Evolutionary conservation across 1,140 invertebrate genomes (phyloP), one percentile per base, ranked within the genome.

Genomic region (Melipona quadrifasciata): DNA sequence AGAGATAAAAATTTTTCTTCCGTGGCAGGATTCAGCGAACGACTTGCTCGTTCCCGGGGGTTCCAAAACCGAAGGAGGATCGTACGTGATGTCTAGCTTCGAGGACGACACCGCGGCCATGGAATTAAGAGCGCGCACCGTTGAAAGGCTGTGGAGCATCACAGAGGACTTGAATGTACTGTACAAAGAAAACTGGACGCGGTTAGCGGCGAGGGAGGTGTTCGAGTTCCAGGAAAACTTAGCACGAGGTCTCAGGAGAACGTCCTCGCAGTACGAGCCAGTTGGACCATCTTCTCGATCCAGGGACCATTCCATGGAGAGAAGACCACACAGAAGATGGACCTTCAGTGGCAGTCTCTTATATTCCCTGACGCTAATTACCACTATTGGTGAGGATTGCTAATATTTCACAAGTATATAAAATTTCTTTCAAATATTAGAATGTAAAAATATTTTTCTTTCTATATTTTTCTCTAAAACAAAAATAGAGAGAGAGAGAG

Each of bases 171-270:
- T 99, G 24, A 99, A 99, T 92, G 98, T 99, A 86, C 95, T 99
- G 21, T 99, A 99, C 93, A 97, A 98, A 90, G 98, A 98, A 88
- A 99, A 99, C 94, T 99, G 98, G 98, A 99, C 98, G 2, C 96
- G 97, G 82, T 91, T 98, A 83, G 97, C 97, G 34, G 96, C 97
- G 55, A 96, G 97, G 86, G 98, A 99, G 93, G 96, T 99, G 81
- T 96, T 98, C 92, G 96, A 97, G 77, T 99, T 99, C 93, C 98
- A 99, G 93, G 96, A 96, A 86, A 95, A 95, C 70, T 92, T 96
- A 72, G 95, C 96, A 2, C 93, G 94, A 39, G 91, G 89, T 51
- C 87, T 93, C n/a, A 90, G 85, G 47, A 90, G 89, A 39, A 87
- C 91, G 31, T 91, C 89, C 27, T 91, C 92, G 47, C 91, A 94